Evolutionary conservation across 2,113 vertebrate genomes (phyloP).

Genomic region (Ceyx melanurus): DNA sequence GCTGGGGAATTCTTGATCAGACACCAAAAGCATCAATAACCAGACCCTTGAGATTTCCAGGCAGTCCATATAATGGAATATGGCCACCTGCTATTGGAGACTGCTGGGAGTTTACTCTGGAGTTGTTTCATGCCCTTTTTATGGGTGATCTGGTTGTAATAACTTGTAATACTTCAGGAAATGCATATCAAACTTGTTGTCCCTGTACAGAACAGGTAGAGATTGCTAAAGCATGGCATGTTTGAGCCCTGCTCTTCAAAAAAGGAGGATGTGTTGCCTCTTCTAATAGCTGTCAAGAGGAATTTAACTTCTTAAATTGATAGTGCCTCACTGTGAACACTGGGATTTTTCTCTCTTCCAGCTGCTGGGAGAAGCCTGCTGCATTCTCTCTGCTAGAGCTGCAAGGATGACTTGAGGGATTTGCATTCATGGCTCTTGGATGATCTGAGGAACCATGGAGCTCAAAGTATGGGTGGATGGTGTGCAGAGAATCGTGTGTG

Average conservation of each 20-base stretch:
- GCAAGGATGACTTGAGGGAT: conserved; percentile 73
- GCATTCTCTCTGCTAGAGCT: not conserved
- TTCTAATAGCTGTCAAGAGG: not conserved
- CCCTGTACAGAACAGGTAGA: not conserved
- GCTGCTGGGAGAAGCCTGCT: conserved; percentile 24
- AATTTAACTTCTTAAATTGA: not conserved
- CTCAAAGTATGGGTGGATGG: conserved; percentile 99
- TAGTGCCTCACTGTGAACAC: not conserved
- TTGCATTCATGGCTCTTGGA: conserved; percentile 57
- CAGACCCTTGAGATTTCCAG: not conserved
- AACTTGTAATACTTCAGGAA: not conserved
- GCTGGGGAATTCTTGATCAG: not conserved
- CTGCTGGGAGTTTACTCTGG: not conserved
- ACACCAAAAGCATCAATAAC: not conserved
- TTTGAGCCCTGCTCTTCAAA: not conserved
- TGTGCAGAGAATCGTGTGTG: conserved; percentile 96
- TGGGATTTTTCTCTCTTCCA: conserved; percentile 34
- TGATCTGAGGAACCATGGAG: conserved; percentile 86
- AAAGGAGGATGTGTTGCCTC: not conserved
- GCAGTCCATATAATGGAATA: not conserved
- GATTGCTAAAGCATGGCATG: not conserved
- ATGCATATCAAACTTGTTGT: not conserved
- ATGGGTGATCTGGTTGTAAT: not conserved
- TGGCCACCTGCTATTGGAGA: not conserved
- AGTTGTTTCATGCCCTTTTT: not conserved